Evolutionary conservation across 2,888 invertebrate species (phyloP).

Genomic region (Globia sparganii): DNA sequence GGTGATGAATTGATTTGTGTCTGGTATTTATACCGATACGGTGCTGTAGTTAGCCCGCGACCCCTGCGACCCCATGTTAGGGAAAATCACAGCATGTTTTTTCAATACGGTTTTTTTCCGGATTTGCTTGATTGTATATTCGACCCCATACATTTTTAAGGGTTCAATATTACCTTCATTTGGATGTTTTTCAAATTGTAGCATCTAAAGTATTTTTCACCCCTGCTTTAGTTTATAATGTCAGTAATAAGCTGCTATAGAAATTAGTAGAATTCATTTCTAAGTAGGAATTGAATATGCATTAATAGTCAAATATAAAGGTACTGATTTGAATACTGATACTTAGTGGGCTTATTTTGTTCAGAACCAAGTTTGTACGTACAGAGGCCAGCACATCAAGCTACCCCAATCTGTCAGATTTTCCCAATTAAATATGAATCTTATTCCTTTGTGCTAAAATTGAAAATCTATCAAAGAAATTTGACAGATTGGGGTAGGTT

Average conservation of each 20-base stretch:
- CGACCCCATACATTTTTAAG: slow-evolving; percentile 61
- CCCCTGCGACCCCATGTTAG: slow-evolving; percentile 51
- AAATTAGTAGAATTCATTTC: not conserved
- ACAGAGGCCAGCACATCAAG: too few species aligned
- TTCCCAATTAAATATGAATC: too few species aligned
- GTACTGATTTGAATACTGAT: not conserved
- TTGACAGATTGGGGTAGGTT: too few species aligned
- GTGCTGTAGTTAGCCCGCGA: slow-evolving; percentile 46
- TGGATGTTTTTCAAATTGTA: slow-evolving; percentile 20
- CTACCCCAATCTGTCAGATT: too few species aligned
- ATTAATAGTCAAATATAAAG: not conserved
- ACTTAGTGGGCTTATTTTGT: not conserved
- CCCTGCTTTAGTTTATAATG: slow-evolving; percentile 17
- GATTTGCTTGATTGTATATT: slow-evolving; percentile 42
- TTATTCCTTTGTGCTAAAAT: too few species aligned
- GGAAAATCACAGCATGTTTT: slow-evolving; percentile 60
- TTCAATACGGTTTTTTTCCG: slow-evolving; percentile 42
- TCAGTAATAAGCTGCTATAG: slow-evolving; percentile 11
- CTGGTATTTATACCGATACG: slow-evolving; percentile 63
- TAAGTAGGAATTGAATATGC: not conserved
- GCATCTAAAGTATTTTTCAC: not conserved
- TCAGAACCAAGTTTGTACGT: not conserved
- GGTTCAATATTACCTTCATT: slow-evolving; percentile 5
- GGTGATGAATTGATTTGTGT: slow-evolving; percentile 37
- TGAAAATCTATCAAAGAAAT: too few species aligned